Evolutionary conservation across 2,888 invertebrate species (phyloP).

Genomic region (Monopis laevigella): DNA sequence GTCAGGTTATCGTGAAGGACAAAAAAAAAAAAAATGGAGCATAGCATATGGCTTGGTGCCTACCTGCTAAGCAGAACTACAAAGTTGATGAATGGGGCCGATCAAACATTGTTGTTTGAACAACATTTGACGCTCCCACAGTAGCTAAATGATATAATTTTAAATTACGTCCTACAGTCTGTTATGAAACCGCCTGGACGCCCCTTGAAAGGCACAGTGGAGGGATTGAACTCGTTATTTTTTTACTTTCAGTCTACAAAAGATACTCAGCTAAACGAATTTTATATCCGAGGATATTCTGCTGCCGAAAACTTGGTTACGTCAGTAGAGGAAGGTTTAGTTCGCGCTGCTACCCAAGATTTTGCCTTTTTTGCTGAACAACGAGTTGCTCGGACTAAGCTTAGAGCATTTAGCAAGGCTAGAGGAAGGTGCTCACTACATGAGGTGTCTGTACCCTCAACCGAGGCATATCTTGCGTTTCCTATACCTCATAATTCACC

Average conservation of each 20-base stretch:
- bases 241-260: conserved; percentile 56
- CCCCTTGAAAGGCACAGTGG: no score
- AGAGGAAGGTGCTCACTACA: conserved; percentile 62
- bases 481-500: conserved; percentile 66
- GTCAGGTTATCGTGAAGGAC: no score
- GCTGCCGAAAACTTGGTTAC: conserved; percentile 57
- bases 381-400: conserved; percentile 62
- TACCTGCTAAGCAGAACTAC: no score
- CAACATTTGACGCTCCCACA: no score
- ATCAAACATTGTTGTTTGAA: no score
- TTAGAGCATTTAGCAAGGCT: conserved; percentile 47
- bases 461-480: conserved; percentile 65
- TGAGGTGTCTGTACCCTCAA: conserved; percentile 65
- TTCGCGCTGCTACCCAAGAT: conserved; percentile 60
- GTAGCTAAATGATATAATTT: no score
- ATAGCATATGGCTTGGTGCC: no score
- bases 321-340: conserved; percentile 61
- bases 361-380: conserved; percentile 73
- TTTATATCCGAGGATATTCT: conserved; percentile 62
- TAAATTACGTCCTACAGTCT: no score
- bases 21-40: no score
- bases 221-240: no score
- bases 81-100: no score
- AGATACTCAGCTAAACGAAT: conserved; percentile 60
- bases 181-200: no score